Conservation (phyloP, 1,140 invertebrate species). For the Delia radicum region DNA sequence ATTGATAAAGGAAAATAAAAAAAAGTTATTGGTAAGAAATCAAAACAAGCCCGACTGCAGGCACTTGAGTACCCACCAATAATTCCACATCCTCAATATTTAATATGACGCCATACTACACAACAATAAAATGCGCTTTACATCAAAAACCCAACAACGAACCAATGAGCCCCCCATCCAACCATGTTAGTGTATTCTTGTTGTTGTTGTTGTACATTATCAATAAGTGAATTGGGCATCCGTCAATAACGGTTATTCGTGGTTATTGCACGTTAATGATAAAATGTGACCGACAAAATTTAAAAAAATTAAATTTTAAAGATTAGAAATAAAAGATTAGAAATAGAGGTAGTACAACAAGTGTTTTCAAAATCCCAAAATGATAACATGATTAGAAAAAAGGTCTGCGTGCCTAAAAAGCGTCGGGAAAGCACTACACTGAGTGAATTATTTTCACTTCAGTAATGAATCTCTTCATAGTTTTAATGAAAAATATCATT, state of each 20-base stretch:
- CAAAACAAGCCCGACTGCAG: neutral
- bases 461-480: too few species aligned
- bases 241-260: slow-evolving; percentile 8
- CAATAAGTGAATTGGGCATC: neutral
- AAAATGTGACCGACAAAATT: neutral
- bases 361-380: too few species aligned
- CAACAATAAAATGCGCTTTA: neutral
- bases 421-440: too few species aligned
- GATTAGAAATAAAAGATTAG: too few species aligned
- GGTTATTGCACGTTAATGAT: neutral
- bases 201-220: neutral
- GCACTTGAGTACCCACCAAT: neutral
- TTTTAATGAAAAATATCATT: too few species aligned
- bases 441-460: too few species aligned
- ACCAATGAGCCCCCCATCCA: neutral
- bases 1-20: neutral
- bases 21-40: too few species aligned
- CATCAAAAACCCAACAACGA: neutral
- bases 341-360: too few species aligned
- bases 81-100: neutral
- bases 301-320: neutral
- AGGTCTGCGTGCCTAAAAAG: too few species aligned
- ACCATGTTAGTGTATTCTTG: neutral
- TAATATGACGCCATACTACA: neutral
- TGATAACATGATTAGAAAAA: too few species aligned